Conservation (phyloP, 2,113 vertebrate species). For the Ammodytes dubius region DNA sequence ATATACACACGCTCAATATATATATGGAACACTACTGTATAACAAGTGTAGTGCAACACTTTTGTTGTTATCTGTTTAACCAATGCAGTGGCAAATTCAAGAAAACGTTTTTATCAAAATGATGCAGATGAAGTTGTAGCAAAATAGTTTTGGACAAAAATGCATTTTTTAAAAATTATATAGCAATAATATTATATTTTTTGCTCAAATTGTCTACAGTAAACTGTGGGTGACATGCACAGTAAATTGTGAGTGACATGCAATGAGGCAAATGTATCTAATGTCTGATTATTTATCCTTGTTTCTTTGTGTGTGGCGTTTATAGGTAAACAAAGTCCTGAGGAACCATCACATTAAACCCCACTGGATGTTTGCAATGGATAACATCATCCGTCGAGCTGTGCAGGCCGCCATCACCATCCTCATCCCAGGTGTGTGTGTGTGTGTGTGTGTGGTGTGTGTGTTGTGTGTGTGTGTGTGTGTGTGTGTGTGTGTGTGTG, state of each 20-base stretch:
- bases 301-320: neutral
- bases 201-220: too few relatives aligned
- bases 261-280: too few relatives aligned
- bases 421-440: conserved; percentile 90
- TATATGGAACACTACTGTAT: neutral
- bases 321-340: conserved; percentile 95
- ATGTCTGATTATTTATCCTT: neutral
- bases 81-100: neutral
- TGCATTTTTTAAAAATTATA: too few relatives aligned
- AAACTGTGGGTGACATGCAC: too few relatives aligned
- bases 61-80: neutral
- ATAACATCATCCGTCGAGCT: conserved; percentile 93
- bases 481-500: too few relatives aligned
- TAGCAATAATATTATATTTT: too few relatives aligned
- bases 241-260: too few relatives aligned
- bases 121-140: neutral
- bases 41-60: neutral
- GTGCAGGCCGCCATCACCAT: conserved; percentile 95
- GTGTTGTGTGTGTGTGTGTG: too few relatives aligned
- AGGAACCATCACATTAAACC: conserved; percentile 94
- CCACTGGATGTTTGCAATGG: conserved; percentile 98
- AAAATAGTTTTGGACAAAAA: too few relatives aligned
- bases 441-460: too few relatives aligned
- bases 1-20: too few relatives aligned
- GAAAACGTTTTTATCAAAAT: neutral